Evolutionary conservation across 2,113 vertebrate species (phyloP).

Genomic region (Saccopteryx leptura): DNA sequence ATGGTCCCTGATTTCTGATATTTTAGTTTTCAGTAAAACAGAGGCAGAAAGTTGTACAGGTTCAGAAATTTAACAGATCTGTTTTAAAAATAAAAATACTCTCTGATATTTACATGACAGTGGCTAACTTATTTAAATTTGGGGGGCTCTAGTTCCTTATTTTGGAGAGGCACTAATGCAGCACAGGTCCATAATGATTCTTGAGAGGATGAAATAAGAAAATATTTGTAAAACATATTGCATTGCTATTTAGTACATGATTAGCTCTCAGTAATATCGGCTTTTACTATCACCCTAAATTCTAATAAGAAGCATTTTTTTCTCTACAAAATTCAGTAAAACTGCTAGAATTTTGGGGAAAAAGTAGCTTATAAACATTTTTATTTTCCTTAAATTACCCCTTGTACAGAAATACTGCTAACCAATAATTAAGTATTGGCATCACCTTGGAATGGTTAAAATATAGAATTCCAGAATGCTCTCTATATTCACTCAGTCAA

Average conservation of each 20-base stretch:
- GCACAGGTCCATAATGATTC: not conserved
- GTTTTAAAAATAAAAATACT: not conserved
- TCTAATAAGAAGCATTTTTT: not conserved
- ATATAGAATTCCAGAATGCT: not conserved
- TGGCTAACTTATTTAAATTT: not conserved
- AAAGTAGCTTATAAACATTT: not conserved
- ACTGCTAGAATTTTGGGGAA: not conserved
- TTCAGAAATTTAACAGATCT: not conserved
- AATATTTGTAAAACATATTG: not conserved
- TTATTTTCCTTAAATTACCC: not conserved
- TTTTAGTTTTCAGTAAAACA: not conserved
- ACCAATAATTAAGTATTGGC: not conserved
- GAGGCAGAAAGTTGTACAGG: not conserved
- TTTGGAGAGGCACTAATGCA: not conserved
- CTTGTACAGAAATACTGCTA: not conserved
- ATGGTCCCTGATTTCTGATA: not conserved
- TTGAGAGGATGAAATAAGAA: not conserved
- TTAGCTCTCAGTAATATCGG: not conserved
- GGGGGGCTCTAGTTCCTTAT: not conserved
- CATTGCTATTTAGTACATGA: not conserved
- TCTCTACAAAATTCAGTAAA: slow-evolving; percentile 1
- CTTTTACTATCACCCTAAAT: not conserved
- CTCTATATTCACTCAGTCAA: not conserved
- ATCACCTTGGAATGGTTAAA: not conserved
- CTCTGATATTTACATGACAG: not conserved